Evolutionary conservation across 1,140 invertebrate genomes (phyloP), one percentile per base, ranked within the genome.

Genomic region (Drosophila bocqueti): DNA sequence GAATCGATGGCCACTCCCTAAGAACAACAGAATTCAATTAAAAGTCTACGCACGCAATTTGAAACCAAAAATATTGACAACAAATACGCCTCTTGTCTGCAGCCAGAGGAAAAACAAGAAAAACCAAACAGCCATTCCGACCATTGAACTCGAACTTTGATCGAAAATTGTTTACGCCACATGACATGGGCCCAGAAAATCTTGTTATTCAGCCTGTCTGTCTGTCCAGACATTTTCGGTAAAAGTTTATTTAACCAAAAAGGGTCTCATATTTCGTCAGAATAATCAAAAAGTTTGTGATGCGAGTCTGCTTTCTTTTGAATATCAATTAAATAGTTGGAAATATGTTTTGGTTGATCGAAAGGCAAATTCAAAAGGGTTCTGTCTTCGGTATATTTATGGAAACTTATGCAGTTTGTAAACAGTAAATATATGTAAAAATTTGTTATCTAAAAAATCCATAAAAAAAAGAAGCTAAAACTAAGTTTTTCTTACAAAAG

Each of bases 21-120:
- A 65, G 21, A 74, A 73, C 76, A 72, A 47, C 54, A 68, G 55
- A 87, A 87, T 81, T 87, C 84, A 90, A 89, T 87, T 87, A 89
- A 89, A 84, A 87, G 76, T 78, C 84, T 74, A 75, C 89, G 74
- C 84, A 87, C 85, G 85, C 77, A 65, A 66, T 72, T 55, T 61
- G 74, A 69, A 68, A 79, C 46, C 40, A 76, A 79, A 86, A 76
- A 87, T 85, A 83, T 87, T 85, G 83, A 76, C 71, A 76, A 68
- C 69, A 73, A 62, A 64, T 57, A 66, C 47, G 42, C 9, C 31
- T 40, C 21, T 49, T n/a, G 65, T 72, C 66, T 67, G 57, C 67
- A 66, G 55, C 50, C 68, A 59, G 72, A 84, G 6, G 47, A 54
- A 46, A 46, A 59, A 61, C 40, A 83, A 66, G 29, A 59, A 64